phyloP scores from a whole-genome alignment of 2,113 vertebrate genomes.

The Podiceps cristatus region DNA sequence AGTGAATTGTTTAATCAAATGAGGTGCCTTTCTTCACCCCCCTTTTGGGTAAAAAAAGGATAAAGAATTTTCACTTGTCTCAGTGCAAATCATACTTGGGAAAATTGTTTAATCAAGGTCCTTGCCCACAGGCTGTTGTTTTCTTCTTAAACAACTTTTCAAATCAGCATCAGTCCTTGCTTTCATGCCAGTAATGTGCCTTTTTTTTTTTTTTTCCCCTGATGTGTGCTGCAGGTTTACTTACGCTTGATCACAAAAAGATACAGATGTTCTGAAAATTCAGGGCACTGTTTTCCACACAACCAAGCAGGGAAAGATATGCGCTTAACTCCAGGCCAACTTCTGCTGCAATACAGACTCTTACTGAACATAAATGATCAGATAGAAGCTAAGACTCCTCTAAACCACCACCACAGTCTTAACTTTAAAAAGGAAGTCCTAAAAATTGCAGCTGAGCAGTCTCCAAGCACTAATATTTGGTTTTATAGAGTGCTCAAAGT shows the following conservation, averaged over 20 bases:
- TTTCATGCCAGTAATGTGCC: background rate
- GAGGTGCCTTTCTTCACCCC: background rate
- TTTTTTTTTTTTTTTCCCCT: background rate
- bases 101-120: background rate
- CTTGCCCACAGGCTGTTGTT: background rate
- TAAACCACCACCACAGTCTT: background rate
- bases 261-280: background rate
- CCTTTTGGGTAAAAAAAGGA: background rate
- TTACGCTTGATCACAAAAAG: background rate
- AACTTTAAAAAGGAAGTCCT: background rate
- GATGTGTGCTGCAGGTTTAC: background rate
- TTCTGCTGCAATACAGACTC: background rate
- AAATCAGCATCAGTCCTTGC: background rate
- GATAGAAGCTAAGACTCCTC: background rate
- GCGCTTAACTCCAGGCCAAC: background rate
- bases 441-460: background rate
- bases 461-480: background rate
- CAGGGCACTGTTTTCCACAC: background rate
- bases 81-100: background rate
- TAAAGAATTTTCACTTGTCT: background rate
- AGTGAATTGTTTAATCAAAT: conserved; percentile 20
- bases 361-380: background rate
- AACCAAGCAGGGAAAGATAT: background rate
- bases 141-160: background rate
- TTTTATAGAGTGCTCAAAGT: conserved; percentile 1